Evolutionary conservation across 2,113 vertebrate genomes (phyloP), one percentile per base, ranked within the genome.

Genomic region (Daubentonia madagascariensis): DNA sequence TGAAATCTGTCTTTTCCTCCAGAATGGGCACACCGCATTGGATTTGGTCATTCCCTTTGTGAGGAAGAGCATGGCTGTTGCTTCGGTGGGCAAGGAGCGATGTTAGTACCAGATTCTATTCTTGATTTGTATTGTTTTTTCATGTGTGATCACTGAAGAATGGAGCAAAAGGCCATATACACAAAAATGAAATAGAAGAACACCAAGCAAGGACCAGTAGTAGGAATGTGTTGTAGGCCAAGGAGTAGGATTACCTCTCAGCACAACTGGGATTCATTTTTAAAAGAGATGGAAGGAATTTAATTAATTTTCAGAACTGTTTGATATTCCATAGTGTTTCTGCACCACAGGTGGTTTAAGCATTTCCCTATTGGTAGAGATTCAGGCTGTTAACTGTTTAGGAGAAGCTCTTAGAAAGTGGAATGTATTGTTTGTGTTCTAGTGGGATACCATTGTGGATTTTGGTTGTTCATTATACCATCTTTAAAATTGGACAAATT

Each of bases 191-290:
- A 63, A 63, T 2, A 3, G 0, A 8, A n/a, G 40, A 10, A 48
- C 35, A 1, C 8, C 1, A 10, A n/a, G 16, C 28, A 3, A 5
- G 48, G 35, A 8, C 9, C 45, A 8, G 0, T 9, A 35, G 3
- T 5, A 18, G 65, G 32, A 28, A 12, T 22, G 9, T 9, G 23
- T 14, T 83, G 22, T 1, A 5, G 59, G 32, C 23, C 18, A 45
- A 35, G 30, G n/a, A 54, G 30, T 12, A 59, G 35, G 14, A 67
- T 5, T 8, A 30, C 50, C 40, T 54, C 70, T 72, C 3, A 35
- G 35, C 10, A 45, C 23, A 40, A 43, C n/a, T 11, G 2, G 67
- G 52, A 40, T 32, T 37, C 30, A n/a, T 40, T 48, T 14, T 54
- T 8, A 2, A 0, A 17, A 92, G 48, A 63, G 1, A 22, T 57